phyloP scores from a whole-genome alignment of 2,797 vertebrate species.

The Halcyon smyrnensis region DNA sequence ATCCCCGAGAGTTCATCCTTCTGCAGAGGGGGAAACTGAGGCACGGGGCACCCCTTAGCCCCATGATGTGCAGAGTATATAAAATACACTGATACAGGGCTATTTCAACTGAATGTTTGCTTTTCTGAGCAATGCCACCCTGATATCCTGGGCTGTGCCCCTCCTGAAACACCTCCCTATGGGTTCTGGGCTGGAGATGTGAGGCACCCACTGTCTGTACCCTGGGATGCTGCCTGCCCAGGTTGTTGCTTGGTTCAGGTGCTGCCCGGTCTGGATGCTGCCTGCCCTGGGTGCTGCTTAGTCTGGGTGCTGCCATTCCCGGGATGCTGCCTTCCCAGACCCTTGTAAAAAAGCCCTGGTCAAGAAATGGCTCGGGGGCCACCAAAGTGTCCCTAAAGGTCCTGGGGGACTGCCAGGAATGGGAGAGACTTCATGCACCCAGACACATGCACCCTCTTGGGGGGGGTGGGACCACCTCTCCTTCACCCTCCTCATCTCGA shows the following conservation, averaged over 20 bases:
- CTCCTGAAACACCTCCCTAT: neutral
- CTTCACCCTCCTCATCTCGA: fast-evolving
- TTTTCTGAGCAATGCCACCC: neutral
- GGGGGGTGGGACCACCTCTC: neutral
- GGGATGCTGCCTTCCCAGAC: neutral
- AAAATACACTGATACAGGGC: neutral
- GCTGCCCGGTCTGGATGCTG: neutral
- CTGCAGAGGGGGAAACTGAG: neutral
- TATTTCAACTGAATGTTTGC: neutral
- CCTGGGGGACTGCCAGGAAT: too few species aligned
- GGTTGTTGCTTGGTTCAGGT: neutral
- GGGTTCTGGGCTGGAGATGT: neutral
- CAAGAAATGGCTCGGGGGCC: neutral
- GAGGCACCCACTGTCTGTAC: neutral
- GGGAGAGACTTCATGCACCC: neutral
- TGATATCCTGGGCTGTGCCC: neutral
- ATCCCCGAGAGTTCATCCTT: neutral
- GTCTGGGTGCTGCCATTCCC: neutral
- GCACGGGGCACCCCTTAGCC: neutral
- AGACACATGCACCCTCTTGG: neutral
- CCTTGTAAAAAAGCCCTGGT: too few species aligned
- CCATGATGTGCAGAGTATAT: neutral
- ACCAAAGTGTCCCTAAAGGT: neutral
- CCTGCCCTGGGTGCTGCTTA: too few species aligned
- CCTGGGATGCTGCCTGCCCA: neutral